Base-by-base conservation (phyloP, 1,140 invertebrate species). In the Drosophila insularis region DNA sequence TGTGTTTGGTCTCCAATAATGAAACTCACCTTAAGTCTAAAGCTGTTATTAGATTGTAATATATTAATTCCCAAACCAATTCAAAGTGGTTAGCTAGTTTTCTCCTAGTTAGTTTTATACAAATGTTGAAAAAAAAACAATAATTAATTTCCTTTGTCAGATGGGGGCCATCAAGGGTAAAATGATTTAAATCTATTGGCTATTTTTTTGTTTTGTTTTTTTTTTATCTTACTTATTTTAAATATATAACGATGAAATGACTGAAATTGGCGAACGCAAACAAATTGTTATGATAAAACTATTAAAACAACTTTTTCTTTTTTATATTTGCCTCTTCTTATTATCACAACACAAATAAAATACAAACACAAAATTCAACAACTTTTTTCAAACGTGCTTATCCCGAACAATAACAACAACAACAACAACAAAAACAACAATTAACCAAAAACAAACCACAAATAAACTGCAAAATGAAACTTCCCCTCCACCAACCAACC, bases 251-350 rank as follows among this genome's bases (percentile, higher is more conserved):
- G 27, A 27, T 27, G 5, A 19, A 10, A 10, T 21, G n/a, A 50
- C 43, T 50, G 43, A 50, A 50, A 58, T 58, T 58, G 85, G 85
- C 85, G 64, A 54, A 65, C 70, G 40, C 62, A 61, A 78, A 14
- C 82, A 89, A 89, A 89, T 82, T 73, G 62, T 74, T 84, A 87
- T 89, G 84, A 89, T 89, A 89, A 84, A 89, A 89, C 84, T 89
- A 89, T 89, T 89, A 89, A 87, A 89, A 89, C 84, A 89, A 84
- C 80, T 89, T 89, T 89, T 89, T 89, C 68, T 77, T 89, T 87
- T 50, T 89, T 81, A 78, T 87, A 86, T 79, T 87, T 82, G 79
- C 82, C 82, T 87, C 79, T 81, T 86, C 81, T 86, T 86, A 87
- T 82, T 82, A 80, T 63, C 74, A 84, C 68, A 71, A 72, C 46